Evolutionary conservation across 2,113 vertebrate species (phyloP).

Genomic region (Pelecanoides urinatrix): DNA sequence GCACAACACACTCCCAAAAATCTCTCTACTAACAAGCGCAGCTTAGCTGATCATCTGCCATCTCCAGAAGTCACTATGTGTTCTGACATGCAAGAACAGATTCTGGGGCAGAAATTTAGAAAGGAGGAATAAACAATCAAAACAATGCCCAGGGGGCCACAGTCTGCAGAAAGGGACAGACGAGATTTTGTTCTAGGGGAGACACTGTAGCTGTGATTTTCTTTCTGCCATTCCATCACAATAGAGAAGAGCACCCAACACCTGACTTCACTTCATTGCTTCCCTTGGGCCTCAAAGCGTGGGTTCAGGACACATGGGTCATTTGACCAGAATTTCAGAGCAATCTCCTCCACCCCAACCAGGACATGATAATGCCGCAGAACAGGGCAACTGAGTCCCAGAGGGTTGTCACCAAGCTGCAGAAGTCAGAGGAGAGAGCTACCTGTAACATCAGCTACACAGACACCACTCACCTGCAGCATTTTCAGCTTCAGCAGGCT

Average conservation of each 20-base stretch:
- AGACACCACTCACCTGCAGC: neutral
- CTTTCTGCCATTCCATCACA: neutral
- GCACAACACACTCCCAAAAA: neutral
- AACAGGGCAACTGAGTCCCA: neutral
- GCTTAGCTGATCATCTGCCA: neutral
- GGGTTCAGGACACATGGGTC: fast-evolving
- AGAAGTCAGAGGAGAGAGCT: neutral
- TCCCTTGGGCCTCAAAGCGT: neutral
- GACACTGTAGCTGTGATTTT: neutral
- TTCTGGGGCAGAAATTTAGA: neutral
- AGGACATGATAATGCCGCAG: neutral
- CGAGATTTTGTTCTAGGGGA: neutral
- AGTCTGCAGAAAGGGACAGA: neutral
- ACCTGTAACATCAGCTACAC: neutral
- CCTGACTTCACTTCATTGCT: neutral
- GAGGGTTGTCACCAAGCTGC: neutral
- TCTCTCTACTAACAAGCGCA: neutral
- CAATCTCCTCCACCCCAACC: neutral
- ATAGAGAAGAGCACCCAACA: neutral
- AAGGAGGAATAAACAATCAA: neutral
- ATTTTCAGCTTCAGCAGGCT: neutral
- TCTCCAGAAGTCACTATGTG: neutral
- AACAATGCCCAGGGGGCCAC: neutral
- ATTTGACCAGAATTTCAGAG: neutral
- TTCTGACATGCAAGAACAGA: neutral